Conservation (phyloP, 2,888 invertebrate genomes). For the Nectonema munidae region DNA sequence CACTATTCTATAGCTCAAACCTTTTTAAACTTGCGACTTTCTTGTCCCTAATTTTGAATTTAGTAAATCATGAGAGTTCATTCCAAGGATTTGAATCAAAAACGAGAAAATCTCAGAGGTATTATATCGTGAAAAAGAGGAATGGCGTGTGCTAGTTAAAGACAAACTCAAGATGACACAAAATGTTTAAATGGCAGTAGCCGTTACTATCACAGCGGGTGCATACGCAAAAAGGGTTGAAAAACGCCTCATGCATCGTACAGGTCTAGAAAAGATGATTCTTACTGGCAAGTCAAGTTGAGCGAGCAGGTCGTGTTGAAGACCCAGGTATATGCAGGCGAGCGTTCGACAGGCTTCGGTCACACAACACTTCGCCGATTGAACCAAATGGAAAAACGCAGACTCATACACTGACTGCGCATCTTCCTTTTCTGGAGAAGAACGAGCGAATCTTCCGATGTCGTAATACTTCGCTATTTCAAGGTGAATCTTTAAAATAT, state of each 20-base stretch:
- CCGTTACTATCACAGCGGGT: neutral
- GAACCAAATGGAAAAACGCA: slow-evolving; percentile 28
- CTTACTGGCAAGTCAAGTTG: slow-evolving; percentile 21
- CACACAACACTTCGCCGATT: slow-evolving; percentile 27
- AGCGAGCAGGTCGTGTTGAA: slow-evolving; percentile 27
- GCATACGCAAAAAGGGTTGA: slow-evolving; percentile 13
- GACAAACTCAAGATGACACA: no score
- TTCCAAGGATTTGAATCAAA: no score
- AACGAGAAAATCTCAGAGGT: no score
- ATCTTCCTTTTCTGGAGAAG: slow-evolving; percentile 17
- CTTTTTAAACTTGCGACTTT: no score
- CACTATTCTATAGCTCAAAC: no score
- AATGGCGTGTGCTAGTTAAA: no score
- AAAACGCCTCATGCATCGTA: slow-evolving; percentile 13
- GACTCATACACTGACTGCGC: slow-evolving; percentile 22
- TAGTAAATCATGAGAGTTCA: no score
- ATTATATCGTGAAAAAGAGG: no score
- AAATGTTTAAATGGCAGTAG: neutral
- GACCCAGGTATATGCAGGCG: slow-evolving; percentile 26
- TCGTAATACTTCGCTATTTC: slow-evolving; percentile 30
- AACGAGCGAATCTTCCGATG: slow-evolving; percentile 24
- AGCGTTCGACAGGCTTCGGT: slow-evolving; percentile 27
- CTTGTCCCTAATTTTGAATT: no score
- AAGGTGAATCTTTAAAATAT: slow-evolving; percentile 26
- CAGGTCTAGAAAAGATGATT: no score